These are phyloP conservation scores for Porites evermanni DNA, from an alignment of 92 coral and sea anemone genomes.

Conservation along the genomic window DNA sequence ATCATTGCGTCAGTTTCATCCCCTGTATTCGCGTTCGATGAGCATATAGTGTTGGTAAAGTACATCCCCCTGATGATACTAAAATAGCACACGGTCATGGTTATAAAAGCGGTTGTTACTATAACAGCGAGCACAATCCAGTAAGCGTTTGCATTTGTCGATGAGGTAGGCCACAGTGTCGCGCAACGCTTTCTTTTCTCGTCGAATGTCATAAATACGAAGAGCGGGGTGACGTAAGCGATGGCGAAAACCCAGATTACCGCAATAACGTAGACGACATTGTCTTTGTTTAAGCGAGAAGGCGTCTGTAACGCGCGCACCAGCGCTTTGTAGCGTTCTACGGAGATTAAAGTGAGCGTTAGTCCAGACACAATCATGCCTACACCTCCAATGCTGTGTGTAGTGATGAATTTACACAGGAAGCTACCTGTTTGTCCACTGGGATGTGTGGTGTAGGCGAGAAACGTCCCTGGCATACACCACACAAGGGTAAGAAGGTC, in stretches of 20 bases:
- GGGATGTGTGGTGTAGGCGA: conserved; percentile 49
- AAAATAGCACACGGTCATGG: conserved; percentile 72
- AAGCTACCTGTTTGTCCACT: conserved; percentile 59
- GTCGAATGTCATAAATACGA: conserved; percentile 56
- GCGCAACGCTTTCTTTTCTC: conserved; percentile 25
- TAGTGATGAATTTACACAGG: conserved; percentile 83
- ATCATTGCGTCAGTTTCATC: conserved; percentile 45
- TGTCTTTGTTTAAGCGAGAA: conserved; percentile 53
- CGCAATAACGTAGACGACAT: conserved; percentile 67
- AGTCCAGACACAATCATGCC: conserved; percentile 76
- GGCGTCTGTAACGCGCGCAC: conserved; percentile 58
- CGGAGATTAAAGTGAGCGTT: conserved; percentile 81
- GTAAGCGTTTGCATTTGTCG: conserved; percentile 39
- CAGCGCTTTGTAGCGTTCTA: conserved; percentile 83
- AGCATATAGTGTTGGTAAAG: conserved; percentile 80
- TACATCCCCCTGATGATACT: conserved; percentile 79
- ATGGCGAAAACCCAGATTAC: conserved; percentile 70
- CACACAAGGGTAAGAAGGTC: conserved; percentile 71
- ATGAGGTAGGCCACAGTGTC: conserved; percentile 41
- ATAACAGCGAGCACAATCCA: conserved; percentile 71
- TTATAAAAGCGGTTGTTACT: conserved; percentile 41
- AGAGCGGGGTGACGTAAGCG: conserved; percentile 69
- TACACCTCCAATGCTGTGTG: conserved; percentile 65
- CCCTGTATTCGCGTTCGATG: conserved; percentile 12
- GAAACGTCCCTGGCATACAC: conserved; percentile 69